Base-by-base conservation (phyloP, 2,888 invertebrate genomes). In the Hyles lineata region DNA sequence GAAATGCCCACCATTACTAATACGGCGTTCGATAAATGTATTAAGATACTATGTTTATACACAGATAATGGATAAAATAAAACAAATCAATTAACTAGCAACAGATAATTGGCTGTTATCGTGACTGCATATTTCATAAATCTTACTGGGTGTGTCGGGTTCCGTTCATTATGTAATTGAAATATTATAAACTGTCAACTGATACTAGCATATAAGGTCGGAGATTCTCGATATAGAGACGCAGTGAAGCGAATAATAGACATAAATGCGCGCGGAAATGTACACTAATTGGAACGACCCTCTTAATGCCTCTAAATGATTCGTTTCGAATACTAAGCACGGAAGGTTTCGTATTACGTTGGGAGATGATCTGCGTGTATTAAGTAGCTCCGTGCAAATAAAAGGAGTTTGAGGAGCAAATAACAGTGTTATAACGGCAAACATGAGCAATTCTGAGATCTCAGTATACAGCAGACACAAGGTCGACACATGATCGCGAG, bases 131-230 rank as follows among this genome's bases (percentile, higher is more conserved):
- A 77, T 81, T 83, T 29, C 21, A 71, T 71, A 52, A 60, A 61
- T 62, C 2, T 35, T 11, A 71, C 52, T 85, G 79, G 82, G 80
- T 82, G 77, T 77, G 80, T 75, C 81, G 80, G 79, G 74, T 80
- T 79, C 78, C 79, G 75, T 78, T 75, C 80, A 78, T 85, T 84
- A 82, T 83, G 82, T 76, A 84, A 83, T 79, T 43, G 29, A 71
- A 78, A 78, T 83, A 85, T 82, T 83, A 61, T 50, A 35, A 71
- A 67, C n/a, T 43, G 55, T 70, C 60, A 70, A 73, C 60, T 32
- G 81, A 81, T 77, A 79, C 80, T 79, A 75, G 84, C 82, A 83
- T 80, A 77, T 84, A 86, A 85, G 77, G 76, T 76, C 76, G 75
- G 73, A 63, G 58, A 25, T 70, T 70, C 29, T 25, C 43, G 35